phyloP scores from a whole-genome alignment of 2,113 vertebrate species.

The Xenus cinereus region DNA sequence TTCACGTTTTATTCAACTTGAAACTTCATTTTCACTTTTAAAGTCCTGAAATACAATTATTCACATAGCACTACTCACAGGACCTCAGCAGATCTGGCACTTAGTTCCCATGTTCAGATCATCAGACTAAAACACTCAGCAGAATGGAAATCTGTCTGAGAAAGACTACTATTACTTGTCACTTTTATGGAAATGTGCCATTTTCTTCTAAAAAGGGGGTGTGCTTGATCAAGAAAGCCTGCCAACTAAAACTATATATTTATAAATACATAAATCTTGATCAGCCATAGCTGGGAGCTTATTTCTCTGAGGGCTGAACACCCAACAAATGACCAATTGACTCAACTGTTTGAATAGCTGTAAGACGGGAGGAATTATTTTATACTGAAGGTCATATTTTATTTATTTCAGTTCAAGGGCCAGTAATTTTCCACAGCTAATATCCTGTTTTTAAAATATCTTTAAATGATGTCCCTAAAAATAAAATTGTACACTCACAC shows the following conservation, averaged over 20 bases:
- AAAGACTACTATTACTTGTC: constrained; percentile 43
- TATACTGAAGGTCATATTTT: constrained; percentile 40
- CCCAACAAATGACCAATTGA: constrained; percentile 37
- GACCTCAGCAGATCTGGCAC: background rate
- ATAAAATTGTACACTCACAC: constrained; percentile 8
- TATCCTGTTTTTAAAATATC: constrained; percentile 44
- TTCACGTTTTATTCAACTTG: background rate
- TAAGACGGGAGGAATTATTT: constrained; percentile 31
- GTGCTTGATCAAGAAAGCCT: constrained; percentile 30
- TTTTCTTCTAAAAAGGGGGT: constrained; percentile 28
- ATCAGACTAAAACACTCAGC: constrained; percentile 7
- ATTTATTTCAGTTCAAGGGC: constrained; percentile 47
- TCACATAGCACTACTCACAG: background rate
- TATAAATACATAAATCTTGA: constrained; percentile 58
- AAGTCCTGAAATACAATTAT: background rate
- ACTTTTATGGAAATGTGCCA: constrained; percentile 49
- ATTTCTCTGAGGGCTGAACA: background rate
- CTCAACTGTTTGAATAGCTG: constrained; percentile 31
- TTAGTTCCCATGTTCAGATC: background rate
- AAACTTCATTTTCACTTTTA: background rate
- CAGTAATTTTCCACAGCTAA: constrained; percentile 54
- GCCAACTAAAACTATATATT: constrained; percentile 39
- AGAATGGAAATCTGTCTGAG: constrained; percentile 33
- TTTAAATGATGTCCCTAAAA: constrained; percentile 50
- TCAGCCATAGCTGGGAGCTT: background rate